These are phyloP conservation scores for Polypedilum pembai DNA, from an alignment of 1,140 invertebrate species.

Conservation along the genomic window DNA sequence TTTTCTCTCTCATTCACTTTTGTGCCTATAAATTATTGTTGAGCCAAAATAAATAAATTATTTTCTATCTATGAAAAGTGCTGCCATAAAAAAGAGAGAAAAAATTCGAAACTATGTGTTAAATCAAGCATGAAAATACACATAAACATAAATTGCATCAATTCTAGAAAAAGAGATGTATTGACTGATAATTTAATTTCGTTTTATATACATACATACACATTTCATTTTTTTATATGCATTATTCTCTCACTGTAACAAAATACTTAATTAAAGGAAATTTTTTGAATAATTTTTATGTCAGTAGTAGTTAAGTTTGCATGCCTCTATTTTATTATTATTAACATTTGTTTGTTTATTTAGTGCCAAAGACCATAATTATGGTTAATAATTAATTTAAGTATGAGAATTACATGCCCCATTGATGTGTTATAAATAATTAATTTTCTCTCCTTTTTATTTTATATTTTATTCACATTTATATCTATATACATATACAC, in stretches of 20 bases:
- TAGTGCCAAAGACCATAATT: slow-evolving; percentile 7
- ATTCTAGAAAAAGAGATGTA: slow-evolving; percentile 13
- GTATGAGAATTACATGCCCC: not conserved
- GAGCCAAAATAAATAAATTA: no score
- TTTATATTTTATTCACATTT: not conserved
- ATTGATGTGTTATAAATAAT: slow-evolving; percentile 20
- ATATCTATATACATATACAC: not conserved
- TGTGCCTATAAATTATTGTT: no score
- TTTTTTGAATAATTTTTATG: not conserved
- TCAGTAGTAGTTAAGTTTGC: slow-evolving; percentile 4
- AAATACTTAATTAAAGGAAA: not conserved
- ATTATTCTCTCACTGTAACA: not conserved
- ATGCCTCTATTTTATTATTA: not conserved
- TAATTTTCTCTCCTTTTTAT: not conserved
- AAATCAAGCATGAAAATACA: slow-evolving; percentile 5
- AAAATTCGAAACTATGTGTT: not conserved
- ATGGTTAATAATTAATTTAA: slow-evolving; percentile 15
- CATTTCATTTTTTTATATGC: slow-evolving; percentile 1
- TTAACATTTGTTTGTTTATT: slow-evolving; percentile 14
- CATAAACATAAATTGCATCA: slow-evolving; percentile 18
- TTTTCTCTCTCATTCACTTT: no score
- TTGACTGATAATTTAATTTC: slow-evolving; percentile 19
- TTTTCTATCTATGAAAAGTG: no score
- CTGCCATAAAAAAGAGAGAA: not conserved
- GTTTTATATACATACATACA: slow-evolving; percentile 1